Evolutionary conservation across 2,113 vertebrate species (phyloP).

Genomic region (Larimichthys crocea): DNA sequence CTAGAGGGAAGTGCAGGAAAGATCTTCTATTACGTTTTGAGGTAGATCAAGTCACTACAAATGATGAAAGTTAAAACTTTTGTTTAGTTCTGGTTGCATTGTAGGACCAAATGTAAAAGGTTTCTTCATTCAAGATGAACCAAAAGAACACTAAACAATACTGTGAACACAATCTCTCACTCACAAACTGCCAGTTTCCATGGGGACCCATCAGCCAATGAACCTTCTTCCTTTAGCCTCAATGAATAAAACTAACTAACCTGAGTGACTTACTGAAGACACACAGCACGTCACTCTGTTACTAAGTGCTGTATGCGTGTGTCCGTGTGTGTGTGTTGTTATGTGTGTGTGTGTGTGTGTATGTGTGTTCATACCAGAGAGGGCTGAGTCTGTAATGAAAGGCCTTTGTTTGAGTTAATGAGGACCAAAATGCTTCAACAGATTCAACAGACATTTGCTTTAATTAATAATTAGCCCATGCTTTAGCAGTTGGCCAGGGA

Average conservation of each 20-base stretch:
- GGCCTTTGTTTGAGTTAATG: constrained; percentile 78
- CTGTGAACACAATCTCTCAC: not conserved
- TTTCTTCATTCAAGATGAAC: not conserved
- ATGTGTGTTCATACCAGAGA: constrained; percentile 47
- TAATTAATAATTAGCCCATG: constrained; percentile 68
- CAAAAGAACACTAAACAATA: not conserved
- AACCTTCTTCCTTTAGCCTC: not conserved
- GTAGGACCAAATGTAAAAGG: not conserved
- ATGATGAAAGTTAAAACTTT: not conserved
- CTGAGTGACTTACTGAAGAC: constrained; percentile 1
- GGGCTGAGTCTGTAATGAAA: constrained; percentile 66
- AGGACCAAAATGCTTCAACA: constrained; percentile 71
- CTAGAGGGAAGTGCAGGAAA: not conserved
- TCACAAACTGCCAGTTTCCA: constrained; percentile 37
- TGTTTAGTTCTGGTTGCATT: not conserved
- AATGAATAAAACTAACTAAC: constrained; percentile 10
- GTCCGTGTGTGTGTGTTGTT: constrained; percentile 11
- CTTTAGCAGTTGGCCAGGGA: constrained; percentile 34
- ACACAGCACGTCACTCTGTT: not conserved
- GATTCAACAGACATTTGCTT: constrained; percentile 72
- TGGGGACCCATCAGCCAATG: constrained; percentile 28
- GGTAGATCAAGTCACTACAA: not conserved
- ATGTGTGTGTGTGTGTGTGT: constrained; percentile 5
- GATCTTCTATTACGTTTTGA: not conserved
- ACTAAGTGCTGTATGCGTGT: constrained; percentile 8